Base-by-base conservation (phyloP, 2,113 vertebrate species). In the Lates calcarifer region DNA sequence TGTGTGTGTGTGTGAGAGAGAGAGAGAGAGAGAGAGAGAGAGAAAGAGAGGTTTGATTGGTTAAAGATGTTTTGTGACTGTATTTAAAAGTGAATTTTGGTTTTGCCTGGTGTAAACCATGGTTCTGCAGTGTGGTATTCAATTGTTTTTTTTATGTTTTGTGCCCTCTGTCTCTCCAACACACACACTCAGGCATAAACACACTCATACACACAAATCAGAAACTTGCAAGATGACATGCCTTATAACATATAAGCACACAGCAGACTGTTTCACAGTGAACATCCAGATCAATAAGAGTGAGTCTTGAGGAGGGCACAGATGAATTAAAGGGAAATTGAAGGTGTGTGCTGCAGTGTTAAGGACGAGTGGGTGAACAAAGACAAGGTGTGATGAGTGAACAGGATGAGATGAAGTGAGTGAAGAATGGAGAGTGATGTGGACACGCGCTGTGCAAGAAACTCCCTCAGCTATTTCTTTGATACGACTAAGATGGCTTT, bases 391-490 rank as follows among this genome's bases (percentile, higher is more conserved):
- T 69, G 68, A 82, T 79, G 49, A 67, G 47, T 45, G 67, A 70
- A 51, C 13, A 10, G 37, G 41, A 71, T 64, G 31, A 63, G n/a
- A 74, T n/a, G 37, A 56, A 43, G 28, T 57, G 51, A 45, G 33
- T 43, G 31, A 70, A 15, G 5, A 77, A 45, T 22, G 3, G 37
- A 64, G 20, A 74, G 58, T 24, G 56, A 37, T 35, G 26, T 31
- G n/a, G 79, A 77, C 51, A 81, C 14, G 73, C 47, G 28, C 43
- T 37, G 31, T 33, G 56, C 14, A 37, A 66, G 37, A 81, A 63
- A 78, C 35, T 80, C 29, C 58, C 67, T 78, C 51, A 15, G 71
- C 47, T 79, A 57, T 74, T 82, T 76, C 61, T 84, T 74, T 33
- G 43, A 74, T 53, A 5, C 0, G 10, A 68, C 51, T 33, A 9